phyloP scores from a whole-genome alignment of 2,888 invertebrate species.

The Globia sparganii region DNA sequence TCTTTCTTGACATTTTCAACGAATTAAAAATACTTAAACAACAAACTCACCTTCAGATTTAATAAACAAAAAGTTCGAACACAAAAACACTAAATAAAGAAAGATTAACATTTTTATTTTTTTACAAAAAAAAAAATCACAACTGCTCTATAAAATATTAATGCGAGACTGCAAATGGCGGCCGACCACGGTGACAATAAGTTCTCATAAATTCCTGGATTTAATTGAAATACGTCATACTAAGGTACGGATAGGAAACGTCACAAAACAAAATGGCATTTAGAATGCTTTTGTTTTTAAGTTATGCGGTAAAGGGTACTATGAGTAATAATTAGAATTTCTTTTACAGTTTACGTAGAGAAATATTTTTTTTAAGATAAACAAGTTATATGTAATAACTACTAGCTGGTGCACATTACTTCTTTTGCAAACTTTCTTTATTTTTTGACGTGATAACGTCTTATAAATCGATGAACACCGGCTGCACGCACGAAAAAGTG shows the following conservation, averaged over 20 bases:
- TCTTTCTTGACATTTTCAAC: not conserved
- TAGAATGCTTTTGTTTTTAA: constrained; percentile 16
- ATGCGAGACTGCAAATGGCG: constrained; percentile 31
- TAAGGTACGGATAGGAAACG: not conserved
- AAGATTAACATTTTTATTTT: constrained; percentile 24
- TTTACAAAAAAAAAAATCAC: constrained; percentile 1
- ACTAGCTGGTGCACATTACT: not conserved
- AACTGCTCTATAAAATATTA: constrained; percentile 1
- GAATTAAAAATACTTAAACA: not conserved
- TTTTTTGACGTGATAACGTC: too few relatives aligned
- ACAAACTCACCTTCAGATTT: constrained; percentile 43
- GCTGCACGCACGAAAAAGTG: too few relatives aligned
- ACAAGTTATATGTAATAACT: not conserved
- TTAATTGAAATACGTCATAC: constrained; percentile 18
- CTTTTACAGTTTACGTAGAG: not conserved
- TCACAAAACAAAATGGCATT: not conserved
- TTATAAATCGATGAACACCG: too few relatives aligned
- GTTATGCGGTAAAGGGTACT: not conserved
- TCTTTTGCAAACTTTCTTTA: not conserved
- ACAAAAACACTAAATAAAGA: constrained; percentile 20
- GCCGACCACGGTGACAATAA: constrained; percentile 20
- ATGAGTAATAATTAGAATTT: not conserved
- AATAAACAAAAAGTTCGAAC: constrained; percentile 34
- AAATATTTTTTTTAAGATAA: not conserved
- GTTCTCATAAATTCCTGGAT: not conserved